Evolutionary conservation across 1,140 invertebrate species (phyloP).

Genomic region (Pogonomyrmex barbatus): DNA sequence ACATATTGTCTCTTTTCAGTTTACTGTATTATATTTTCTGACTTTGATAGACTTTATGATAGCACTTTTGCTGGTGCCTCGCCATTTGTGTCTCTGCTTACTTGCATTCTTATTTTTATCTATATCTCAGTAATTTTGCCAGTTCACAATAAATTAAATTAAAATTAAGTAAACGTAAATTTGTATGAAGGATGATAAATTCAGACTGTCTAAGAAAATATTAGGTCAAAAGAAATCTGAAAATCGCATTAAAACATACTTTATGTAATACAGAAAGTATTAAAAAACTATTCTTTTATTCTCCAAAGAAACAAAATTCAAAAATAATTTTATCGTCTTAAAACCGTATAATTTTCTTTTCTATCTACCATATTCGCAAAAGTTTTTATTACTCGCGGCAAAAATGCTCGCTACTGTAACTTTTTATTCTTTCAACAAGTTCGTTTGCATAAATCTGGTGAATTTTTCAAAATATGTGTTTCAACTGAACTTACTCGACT

Average conservation of each 20-base stretch:
- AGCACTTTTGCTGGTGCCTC: no score
- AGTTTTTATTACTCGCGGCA: background rate
- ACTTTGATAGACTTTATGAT: no score
- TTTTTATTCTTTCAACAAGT: slow-evolving; percentile 12
- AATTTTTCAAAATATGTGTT: slow-evolving; percentile 51
- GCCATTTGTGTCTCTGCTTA: no score
- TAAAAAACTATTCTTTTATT: background rate
- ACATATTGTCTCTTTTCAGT: no score
- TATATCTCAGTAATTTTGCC: no score
- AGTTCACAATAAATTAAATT: no score
- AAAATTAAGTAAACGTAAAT: background rate
- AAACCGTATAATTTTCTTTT: background rate
- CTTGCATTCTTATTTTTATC: no score
- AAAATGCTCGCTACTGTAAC: slow-evolving; percentile 7
- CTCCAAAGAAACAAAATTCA: background rate
- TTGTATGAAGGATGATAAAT: slow-evolving; percentile 25
- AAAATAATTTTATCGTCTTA: background rate
- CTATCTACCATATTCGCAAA: background rate
- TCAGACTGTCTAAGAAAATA: slow-evolving; percentile 4
- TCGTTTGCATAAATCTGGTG: slow-evolving; percentile 21
- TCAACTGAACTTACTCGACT: background rate
- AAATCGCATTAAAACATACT: background rate
- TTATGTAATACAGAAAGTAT: background rate
- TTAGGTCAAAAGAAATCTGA: background rate
- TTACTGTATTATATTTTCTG: no score